These are phyloP conservation scores for Silurus aristotelis DNA, from an alignment of 2,797 vertebrate species.

Conservation along the genomic window DNA sequence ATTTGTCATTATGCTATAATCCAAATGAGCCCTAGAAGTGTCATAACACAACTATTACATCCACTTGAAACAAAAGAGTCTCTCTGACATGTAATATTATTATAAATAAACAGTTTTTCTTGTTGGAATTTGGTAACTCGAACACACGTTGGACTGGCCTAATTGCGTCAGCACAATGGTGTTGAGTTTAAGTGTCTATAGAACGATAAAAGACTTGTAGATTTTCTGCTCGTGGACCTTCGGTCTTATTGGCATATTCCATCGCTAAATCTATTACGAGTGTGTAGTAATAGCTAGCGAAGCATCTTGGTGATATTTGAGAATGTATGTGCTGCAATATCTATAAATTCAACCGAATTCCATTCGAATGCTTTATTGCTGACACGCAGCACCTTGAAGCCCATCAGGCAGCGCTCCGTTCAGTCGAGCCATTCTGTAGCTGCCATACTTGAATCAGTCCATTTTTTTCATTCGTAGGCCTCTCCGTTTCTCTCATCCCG, in stretches of 20 bases:
- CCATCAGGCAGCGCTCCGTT: background rate
- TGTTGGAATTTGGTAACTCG: background rate
- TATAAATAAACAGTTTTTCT: background rate
- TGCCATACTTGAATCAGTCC: slow-evolving; percentile 40
- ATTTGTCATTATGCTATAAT: slow-evolving; percentile 5
- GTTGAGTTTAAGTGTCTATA: background rate
- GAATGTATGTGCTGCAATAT: background rate
- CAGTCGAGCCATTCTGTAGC: background rate
- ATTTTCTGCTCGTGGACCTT: background rate
- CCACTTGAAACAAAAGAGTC: background rate
- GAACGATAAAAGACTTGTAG: background rate
- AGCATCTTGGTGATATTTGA: background rate
- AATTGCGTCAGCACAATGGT: background rate
- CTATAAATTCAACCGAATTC: background rate
- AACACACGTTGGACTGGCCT: background rate
- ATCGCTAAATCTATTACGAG: background rate
- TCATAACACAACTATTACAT: background rate
- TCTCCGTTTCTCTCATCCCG: slow-evolving; percentile 44
- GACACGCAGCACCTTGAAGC: background rate
- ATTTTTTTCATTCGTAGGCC: slow-evolving; percentile 10
- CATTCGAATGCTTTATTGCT: background rate
- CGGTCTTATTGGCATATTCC: background rate
- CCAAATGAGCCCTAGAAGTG: background rate
- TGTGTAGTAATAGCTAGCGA: background rate
- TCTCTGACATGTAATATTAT: background rate